phyloP scores from a whole-genome alignment of 2,888 invertebrate genomes.

The Cecidostiba fungosa region DNA sequence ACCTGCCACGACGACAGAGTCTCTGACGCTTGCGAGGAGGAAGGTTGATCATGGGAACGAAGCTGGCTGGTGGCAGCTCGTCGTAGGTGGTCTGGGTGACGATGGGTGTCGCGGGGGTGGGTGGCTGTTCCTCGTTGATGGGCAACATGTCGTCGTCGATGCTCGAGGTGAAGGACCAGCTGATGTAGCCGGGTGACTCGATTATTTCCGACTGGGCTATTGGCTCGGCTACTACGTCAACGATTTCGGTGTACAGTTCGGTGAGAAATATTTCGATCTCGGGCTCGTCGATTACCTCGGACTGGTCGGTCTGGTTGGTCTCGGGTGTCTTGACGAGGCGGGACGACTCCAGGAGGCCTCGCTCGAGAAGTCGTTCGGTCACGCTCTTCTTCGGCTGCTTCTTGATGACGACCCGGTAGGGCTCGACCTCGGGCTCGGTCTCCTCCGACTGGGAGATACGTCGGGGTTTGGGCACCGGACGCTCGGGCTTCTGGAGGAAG shows the following conservation, averaged over 20 bases:
- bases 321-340: slow-evolving; percentile 71
- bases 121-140: slow-evolving; percentile 29
- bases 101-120: neutral
- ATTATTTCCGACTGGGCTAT: neutral
- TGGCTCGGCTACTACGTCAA: neutral
- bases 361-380: slow-evolving; percentile 74
- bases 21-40: slow-evolving; percentile 12
- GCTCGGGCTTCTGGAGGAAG: slow-evolving; percentile 88
- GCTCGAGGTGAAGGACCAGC: slow-evolving; percentile 37
- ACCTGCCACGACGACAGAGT: slow-evolving; percentile 51
- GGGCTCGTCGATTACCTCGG: slow-evolving; percentile 70
- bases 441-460: slow-evolving; percentile 68
- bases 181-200: neutral
- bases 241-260: neutral
- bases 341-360: slow-evolving; percentile 74
- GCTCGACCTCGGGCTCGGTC: slow-evolving; percentile 64
- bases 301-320: slow-evolving; percentile 55
- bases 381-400: slow-evolving; percentile 77
- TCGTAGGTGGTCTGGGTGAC: neutral
- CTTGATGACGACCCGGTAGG: slow-evolving; percentile 76
- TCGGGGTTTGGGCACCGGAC: slow-evolving; percentile 83
- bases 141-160: slow-evolving; percentile 40
- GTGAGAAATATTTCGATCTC: slow-evolving; percentile 11
- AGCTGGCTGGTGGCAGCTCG: neutral
- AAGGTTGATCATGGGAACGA: too few species aligned